Conservation (phyloP, 2,797 vertebrate species). For the Prunella strophiata region DNA sequence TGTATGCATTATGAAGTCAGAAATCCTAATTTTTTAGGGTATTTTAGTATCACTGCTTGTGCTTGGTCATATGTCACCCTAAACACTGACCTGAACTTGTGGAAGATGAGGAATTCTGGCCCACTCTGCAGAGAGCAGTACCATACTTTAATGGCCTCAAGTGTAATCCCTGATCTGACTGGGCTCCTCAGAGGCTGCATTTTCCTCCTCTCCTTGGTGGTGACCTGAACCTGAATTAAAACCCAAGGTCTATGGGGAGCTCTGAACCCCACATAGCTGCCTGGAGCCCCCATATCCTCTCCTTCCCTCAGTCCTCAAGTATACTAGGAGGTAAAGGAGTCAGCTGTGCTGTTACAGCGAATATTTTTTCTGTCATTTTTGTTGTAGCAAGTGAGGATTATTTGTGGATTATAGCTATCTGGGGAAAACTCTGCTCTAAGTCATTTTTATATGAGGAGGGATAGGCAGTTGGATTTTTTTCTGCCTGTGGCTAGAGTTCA, state of each 20-base stretch:
- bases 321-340: background rate
- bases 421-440: constrained; percentile 38
- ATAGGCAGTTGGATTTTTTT: background rate
- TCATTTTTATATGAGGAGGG: constrained; percentile 10
- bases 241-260: background rate
- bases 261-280: background rate
- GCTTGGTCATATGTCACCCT: background rate
- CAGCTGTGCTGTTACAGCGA: background rate
- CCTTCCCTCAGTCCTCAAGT: background rate
- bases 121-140: background rate
- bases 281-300: background rate
- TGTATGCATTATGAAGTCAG: background rate
- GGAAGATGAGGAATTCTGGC: background rate
- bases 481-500: constrained; percentile 21
- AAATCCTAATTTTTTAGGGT: background rate
- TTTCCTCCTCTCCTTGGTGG: background rate
- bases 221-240: background rate
- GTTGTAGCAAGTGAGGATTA: constrained; percentile 13
- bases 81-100: background rate
- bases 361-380: constrained; percentile 19
- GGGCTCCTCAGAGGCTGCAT: background rate
- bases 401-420: constrained; percentile 34
- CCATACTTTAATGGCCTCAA: background rate
- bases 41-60: background rate
- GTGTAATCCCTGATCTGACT: background rate